Evolutionary conservation across 2,888 invertebrate species (phyloP), one percentile per base, ranked within the genome.

Genomic region (Amorpha juglandis): DNA sequence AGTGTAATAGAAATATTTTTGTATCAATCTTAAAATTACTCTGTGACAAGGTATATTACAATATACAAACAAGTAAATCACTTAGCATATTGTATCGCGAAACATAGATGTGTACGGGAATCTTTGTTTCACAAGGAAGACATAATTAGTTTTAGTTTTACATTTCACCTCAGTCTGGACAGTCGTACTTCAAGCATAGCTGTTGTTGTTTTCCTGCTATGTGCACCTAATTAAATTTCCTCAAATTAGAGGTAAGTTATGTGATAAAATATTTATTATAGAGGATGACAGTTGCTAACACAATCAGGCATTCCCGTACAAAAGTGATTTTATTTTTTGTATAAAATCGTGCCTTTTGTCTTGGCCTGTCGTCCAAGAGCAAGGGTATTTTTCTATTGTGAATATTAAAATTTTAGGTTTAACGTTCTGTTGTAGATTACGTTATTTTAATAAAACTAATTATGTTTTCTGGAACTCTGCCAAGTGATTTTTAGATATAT

Each of bases 51-150:
- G 83, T 84, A 9, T 9, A 8, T 38, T 38, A 9, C 1, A 1
- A 7, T 9, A 79, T 78, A 76, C 66, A 69, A 71, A 42, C 19
- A 19, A 58, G 35, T 9, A 19, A 72, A 80, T 86, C 86, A 86
- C 83, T 82, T 80, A 75, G 82, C 84, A 79, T 78, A 68, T 69
- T 78, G 78, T 78, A 68, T 74, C 71, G 71, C 75, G 81, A 87
- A 92, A 92, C 92, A 90, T 88, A 84, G 92, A 90, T 88, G 86
- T 76, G 92, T 93, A 93, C 92, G 92, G 93, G 92, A 91, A 87
- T 91, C 93, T 91, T 86, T 92, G 92, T 92, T 93, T 92, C 90
- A 71, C 70, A 76, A 77, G 86, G 87, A 89, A 89, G 91, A 90
- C 91, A 91, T 92, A 92, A 92, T 91, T 91, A 92, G 91, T 85